Conservation (phyloP, 2,888 invertebrate species). For the Odontocolon sp. region DNA sequence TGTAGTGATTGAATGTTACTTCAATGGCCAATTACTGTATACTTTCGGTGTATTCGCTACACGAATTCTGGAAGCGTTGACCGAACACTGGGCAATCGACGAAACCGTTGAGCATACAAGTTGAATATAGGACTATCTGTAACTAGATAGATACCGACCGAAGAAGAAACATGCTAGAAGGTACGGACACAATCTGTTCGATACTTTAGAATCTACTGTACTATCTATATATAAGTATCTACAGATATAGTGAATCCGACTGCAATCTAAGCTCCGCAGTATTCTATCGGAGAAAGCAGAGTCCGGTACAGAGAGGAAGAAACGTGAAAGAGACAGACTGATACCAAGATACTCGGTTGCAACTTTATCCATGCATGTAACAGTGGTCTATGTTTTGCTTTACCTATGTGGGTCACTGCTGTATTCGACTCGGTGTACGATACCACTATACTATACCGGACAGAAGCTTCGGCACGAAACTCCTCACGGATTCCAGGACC, state of each 20-base stretch:
- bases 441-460: slow-evolving; percentile 21
- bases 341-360: slow-evolving; percentile 1
- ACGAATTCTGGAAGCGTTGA: slow-evolving; percentile 3
- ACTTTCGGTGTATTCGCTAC: too few relatives aligned
- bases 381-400: not conserved
- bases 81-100: slow-evolving; percentile 28
- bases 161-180: slow-evolving; percentile 43
- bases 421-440: not conserved
- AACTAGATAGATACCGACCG: slow-evolving; percentile 34
- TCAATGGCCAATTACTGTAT: too few relatives aligned
- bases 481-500: slow-evolving; percentile 21
- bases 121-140: not conserved
- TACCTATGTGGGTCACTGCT: slow-evolving; percentile 29
- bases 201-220: slow-evolving; percentile 40
- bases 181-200: slow-evolving; percentile 33
- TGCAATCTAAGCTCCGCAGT: slow-evolving; percentile 28
- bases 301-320: not conserved
- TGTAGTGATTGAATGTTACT: too few relatives aligned
- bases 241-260: slow-evolving; percentile 13
- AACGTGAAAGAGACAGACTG: not conserved
- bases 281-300: not conserved
- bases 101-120: slow-evolving; percentile 20
- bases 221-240: slow-evolving; percentile 17
- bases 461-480: slow-evolving; percentile 27
- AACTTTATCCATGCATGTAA: too few relatives aligned